Conservation (phyloP, 2,888 invertebrate genomes). For the Bugulina stolonifera region DNA sequence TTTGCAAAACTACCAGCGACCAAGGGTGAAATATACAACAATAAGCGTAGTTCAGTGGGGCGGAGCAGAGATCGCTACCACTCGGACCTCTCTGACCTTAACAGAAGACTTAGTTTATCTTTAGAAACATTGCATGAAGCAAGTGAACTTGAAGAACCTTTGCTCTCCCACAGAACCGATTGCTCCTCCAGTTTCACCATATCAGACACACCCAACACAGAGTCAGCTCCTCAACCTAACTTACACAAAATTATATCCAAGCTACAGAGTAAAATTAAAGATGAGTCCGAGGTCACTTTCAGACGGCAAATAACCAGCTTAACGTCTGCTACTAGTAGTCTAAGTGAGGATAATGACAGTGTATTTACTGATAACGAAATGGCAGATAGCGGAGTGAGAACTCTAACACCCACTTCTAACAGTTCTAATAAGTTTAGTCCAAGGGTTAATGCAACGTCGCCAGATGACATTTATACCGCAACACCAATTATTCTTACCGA, state of each 20-base stretch:
- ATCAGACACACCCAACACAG: neutral
- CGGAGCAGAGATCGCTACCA: neutral
- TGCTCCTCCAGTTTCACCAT: neutral
- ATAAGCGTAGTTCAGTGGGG: neutral
- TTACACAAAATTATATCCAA: neutral
- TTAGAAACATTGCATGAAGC: conserved; percentile 1
- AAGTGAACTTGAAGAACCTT: conserved; percentile 17
- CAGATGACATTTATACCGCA: neutral
- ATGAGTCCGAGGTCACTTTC: neutral
- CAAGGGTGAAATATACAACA: neutral
- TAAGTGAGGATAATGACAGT: conserved; percentile 17
- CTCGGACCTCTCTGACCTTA: neutral
- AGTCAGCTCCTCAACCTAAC: neutral
- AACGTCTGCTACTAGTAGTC: neutral
- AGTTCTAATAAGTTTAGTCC: neutral
- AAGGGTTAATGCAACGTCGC: neutral
- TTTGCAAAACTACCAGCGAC: neutral
- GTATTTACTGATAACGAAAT: conserved; percentile 2
- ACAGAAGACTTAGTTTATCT: neutral
- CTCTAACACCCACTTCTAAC: neutral
- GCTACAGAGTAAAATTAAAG: conserved; percentile 2
- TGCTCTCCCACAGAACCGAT: neutral
- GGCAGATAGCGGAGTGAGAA: neutral
- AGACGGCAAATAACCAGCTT: neutral
- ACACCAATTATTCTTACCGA: neutral